Evolutionary conservation across 2,113 vertebrate species (phyloP).

Genomic region (Rhea americana): DNA sequence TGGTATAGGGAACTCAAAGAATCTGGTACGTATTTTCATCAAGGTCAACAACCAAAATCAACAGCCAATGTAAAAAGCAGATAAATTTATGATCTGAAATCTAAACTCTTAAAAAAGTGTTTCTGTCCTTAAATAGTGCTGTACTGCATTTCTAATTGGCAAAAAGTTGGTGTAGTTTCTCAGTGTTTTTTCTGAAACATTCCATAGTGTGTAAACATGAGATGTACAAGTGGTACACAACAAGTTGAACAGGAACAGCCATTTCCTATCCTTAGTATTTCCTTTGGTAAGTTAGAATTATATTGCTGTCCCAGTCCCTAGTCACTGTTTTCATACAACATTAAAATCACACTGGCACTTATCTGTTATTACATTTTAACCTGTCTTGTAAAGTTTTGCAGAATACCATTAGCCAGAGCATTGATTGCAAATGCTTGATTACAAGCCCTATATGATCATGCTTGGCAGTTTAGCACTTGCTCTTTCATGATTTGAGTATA

Average conservation of each 20-base stretch:
- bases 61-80: not conserved
- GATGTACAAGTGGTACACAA: not conserved
- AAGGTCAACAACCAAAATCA: not conserved
- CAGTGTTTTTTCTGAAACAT: constrained; percentile 21
- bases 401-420: not conserved
- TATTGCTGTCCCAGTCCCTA: not conserved
- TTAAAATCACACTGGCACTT: not conserved
- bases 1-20: not conserved
- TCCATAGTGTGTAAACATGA: not conserved
- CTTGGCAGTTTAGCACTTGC: not conserved
- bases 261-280: not conserved
- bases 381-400: not conserved
- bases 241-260: constrained; percentile 11
- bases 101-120: not conserved
- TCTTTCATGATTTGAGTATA: not conserved
- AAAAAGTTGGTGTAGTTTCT: not conserved
- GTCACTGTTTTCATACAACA: not conserved
- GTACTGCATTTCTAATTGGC: not conserved
- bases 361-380: not conserved
- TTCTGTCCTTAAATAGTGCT: not conserved
- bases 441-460: not conserved
- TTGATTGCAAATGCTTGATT: not conserved
- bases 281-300: not conserved
- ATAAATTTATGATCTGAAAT: not conserved
- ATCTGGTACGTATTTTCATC: not conserved